Base-by-base conservation (phyloP, 2,888 invertebrate species). In the Siphlonurus alternatus region DNA sequence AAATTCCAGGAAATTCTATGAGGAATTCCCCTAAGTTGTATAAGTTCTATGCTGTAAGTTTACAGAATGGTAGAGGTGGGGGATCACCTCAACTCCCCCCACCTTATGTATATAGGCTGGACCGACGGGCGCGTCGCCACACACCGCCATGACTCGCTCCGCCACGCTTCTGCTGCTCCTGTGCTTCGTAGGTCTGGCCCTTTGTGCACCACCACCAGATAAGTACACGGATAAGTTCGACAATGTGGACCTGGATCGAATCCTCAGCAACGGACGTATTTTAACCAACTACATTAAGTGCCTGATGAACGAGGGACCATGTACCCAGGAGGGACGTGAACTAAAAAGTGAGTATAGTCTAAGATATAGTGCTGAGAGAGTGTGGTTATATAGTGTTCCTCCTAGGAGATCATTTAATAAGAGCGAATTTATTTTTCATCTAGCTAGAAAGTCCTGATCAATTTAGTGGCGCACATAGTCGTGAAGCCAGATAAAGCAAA, bases 281-380 rank as follows among this genome's bases (percentile, higher is more conserved):
- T 75, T 84, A 7, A 76, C 77, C n/a, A 81, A 79, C 72, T 84
- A 84, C 71, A 79, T 84, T 68, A 80, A 80, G 69, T 84, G 84
- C 69, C 72, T 83, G 71, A 75, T 83, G 75, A 83, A 81, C 3
- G 78, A 81, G 68, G 83, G 82, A 10, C 75, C 79, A 1, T 83
- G 83, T 71, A 82, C 82, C 0, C 72, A 80, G 1, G 83, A 83
- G 70, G 83, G 81, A 61, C 76, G 80, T 56, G 82, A 83, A 72
- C 73, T 83, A 25, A 83, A 80, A 73, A 79, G 83, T 83, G 72
- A 81, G 82, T 76, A 67, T 53, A 1, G 10, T 23, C 10, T 15
- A 51, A 51, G 10, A 15, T 51, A 51, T 51, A n/a, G n/a, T n/a
- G n/a, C n/a, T n/a, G n/a, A n/a, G n/a, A n/a, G n/a, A n/a, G n/a